phyloP scores from a whole-genome alignment of 2,797 vertebrate species.

The Sphaeramia orbicularis region DNA sequence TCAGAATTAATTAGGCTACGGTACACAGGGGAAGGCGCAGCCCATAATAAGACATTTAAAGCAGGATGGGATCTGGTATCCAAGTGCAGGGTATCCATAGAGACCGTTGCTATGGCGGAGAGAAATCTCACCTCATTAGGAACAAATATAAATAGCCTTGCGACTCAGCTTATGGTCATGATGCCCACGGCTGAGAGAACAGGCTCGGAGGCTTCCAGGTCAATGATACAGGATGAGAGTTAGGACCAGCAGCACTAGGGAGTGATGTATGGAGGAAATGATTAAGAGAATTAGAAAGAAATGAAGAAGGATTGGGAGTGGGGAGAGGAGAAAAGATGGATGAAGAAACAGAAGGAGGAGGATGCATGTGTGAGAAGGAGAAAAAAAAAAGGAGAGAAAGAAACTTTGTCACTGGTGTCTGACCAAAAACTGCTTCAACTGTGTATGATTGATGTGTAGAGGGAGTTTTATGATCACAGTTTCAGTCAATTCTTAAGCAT shows the following conservation, averaged over 20 bases:
- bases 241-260: conserved; percentile 31
- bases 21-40: conserved; percentile 67
- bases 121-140: conserved; percentile 84
- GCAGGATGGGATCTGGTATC: conserved; percentile 80
- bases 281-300: conserved; percentile 50
- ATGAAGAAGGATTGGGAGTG: not conserved
- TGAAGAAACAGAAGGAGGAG: conserved; percentile 16
- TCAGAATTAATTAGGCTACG: conserved; percentile 78
- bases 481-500: not conserved
- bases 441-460: conserved; percentile 31
- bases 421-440: conserved; percentile 33
- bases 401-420: conserved; percentile 43
- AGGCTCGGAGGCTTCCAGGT: conserved; percentile 67
- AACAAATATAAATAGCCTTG: conserved; percentile 85
- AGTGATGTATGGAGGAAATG: conserved; percentile 41
- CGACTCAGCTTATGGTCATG: conserved; percentile 77
- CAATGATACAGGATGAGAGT: conserved; percentile 55
- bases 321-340: conserved; percentile 6
- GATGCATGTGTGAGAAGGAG: conserved; percentile 18
- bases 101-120: conserved; percentile 85
- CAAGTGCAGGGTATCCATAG: conserved; percentile 86
- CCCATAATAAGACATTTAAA: conserved; percentile 83
- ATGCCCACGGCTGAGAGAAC: conserved; percentile 71
- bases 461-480: not conserved
- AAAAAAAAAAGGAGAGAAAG: conserved; percentile 44